phyloP scores from a whole-genome alignment of 2,797 vertebrate species.

The Phrynocephalus vlangalii region DNA sequence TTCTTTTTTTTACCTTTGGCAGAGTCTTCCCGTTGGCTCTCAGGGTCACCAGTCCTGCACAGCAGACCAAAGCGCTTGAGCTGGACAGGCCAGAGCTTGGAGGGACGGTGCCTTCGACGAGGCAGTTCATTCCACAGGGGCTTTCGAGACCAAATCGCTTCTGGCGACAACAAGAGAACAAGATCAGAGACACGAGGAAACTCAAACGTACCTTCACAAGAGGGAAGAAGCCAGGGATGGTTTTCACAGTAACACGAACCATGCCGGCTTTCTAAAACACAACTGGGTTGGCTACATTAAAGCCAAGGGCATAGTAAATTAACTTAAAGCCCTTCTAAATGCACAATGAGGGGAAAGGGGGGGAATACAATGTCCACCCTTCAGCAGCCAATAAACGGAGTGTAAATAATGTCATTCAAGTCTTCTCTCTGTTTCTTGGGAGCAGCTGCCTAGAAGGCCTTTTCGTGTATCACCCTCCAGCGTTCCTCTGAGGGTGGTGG shows the following conservation, averaged over 20 bases:
- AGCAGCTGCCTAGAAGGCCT: too few relatives aligned
- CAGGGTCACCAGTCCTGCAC: slow-evolving; percentile 90
- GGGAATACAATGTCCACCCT: too few relatives aligned
- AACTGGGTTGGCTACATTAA: too few relatives aligned
- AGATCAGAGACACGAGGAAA: slow-evolving; percentile 38
- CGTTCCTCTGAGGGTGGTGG: too few relatives aligned
- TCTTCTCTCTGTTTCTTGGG: too few relatives aligned
- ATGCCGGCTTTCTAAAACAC: too few relatives aligned
- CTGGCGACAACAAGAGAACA: slow-evolving; percentile 78
- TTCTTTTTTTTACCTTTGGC: slow-evolving; percentile 87
- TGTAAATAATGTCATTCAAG: too few relatives aligned
- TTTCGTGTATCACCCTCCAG: too few relatives aligned
- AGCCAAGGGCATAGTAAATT: too few relatives aligned
- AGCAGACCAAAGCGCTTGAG: slow-evolving; percentile 96
- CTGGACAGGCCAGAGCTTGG: slow-evolving; percentile 95
- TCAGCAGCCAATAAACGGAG: too few relatives aligned
- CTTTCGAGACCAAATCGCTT: slow-evolving; percentile 85
- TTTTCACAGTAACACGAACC: slow-evolving; percentile 1
- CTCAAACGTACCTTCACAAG: slow-evolving; percentile 63
- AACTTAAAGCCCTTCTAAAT: too few relatives aligned
- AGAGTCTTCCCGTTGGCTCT: slow-evolving; percentile 88
- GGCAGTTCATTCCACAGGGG: slow-evolving; percentile 89
- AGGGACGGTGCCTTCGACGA: slow-evolving; percentile 93
- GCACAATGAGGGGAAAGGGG: too few relatives aligned
- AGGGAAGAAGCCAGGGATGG: slow-evolving; percentile 30